Evolutionary conservation across 1,140 invertebrate species (phyloP).

Genomic region (Habropoda laboriosa): DNA sequence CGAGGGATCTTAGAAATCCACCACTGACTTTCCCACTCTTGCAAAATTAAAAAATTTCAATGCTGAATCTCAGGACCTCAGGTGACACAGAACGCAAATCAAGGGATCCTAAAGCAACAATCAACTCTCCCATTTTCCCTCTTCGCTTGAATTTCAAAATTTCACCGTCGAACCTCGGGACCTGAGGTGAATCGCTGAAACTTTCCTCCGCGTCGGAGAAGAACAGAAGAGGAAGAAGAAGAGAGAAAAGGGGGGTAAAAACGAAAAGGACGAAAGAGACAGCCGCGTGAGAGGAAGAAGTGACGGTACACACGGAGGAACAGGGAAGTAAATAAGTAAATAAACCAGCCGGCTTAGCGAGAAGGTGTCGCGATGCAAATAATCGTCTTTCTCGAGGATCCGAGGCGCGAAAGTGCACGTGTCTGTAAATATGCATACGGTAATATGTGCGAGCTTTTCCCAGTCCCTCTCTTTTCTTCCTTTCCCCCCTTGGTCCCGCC

Average conservation of each 20-base stretch:
- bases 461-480: slow-evolving; percentile 50
- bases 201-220: not conserved
- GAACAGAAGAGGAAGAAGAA: not conserved
- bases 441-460: slow-evolving; percentile 68
- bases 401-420: slow-evolving; percentile 75
- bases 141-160: not conserved
- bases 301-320: slow-evolving; percentile 55
- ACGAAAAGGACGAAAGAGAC: not conserved
- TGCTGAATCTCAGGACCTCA: too few relatives aligned
- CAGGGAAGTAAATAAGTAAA: slow-evolving; percentile 78
- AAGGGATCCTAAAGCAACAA: too few relatives aligned
- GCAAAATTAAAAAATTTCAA: too few relatives aligned
- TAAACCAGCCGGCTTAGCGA: slow-evolving; percentile 72
- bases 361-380: slow-evolving; percentile 77
- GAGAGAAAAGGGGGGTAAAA: not conserved
- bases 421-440: slow-evolving; percentile 72
- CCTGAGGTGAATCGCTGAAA: not conserved
- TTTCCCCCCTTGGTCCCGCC: slow-evolving; percentile 9
- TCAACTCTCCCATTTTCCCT: not conserved
- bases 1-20: too few relatives aligned
- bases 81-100: too few relatives aligned
- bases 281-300: slow-evolving; percentile 31
- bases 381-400: slow-evolving; percentile 67
- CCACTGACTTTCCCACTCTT: too few relatives aligned
- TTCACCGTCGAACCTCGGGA: not conserved